Percentiles rank a stretch among this genome's conserved stretches.
Evolutionary conservation across 2,797 vertebrate species (phyloP).

Genomic region (Alcedo atthis): DNA sequence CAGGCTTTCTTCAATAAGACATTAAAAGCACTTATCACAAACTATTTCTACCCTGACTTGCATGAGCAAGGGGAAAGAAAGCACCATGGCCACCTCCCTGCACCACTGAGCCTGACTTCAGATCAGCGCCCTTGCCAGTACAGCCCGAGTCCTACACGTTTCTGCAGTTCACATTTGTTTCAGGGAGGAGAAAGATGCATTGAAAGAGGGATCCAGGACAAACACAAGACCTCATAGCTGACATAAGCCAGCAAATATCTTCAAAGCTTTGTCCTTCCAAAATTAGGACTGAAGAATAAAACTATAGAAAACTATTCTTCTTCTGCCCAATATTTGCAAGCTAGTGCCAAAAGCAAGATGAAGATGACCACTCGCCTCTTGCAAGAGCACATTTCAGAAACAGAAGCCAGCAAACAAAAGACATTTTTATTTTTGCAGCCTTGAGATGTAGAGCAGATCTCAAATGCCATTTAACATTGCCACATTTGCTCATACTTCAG

Average conservation of each 20-base stretch:
- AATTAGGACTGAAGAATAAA: background rate
- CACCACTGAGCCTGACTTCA: accelerated
- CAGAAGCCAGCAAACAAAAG: background rate
- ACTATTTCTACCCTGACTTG: background rate
- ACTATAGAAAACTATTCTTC: background rate
- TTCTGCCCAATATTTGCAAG: background rate
- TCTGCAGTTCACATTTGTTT: background rate
- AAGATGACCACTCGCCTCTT: background rate
- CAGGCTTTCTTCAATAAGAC: background rate
- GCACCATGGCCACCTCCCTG: accelerated
- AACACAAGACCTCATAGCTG: background rate
- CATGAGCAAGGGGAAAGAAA: background rate
- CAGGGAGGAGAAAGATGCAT: background rate
- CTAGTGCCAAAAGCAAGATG: background rate
- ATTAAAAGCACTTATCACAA: background rate
- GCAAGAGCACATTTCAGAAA: background rate
- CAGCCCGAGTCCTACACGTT: accelerated
- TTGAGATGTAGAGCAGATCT: background rate
- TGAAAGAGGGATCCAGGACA: background rate
- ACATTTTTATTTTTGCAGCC: background rate
- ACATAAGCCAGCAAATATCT: background rate
- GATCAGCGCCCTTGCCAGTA: background rate
- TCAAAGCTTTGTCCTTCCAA: background rate
- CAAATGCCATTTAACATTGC: background rate
- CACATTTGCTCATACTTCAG: background rate